A percentile compares a stretch with the other conserved stretches of the same genome.
Conservation (phyloP, 2,113 vertebrate genomes). For the Cololabis saira region DNA sequence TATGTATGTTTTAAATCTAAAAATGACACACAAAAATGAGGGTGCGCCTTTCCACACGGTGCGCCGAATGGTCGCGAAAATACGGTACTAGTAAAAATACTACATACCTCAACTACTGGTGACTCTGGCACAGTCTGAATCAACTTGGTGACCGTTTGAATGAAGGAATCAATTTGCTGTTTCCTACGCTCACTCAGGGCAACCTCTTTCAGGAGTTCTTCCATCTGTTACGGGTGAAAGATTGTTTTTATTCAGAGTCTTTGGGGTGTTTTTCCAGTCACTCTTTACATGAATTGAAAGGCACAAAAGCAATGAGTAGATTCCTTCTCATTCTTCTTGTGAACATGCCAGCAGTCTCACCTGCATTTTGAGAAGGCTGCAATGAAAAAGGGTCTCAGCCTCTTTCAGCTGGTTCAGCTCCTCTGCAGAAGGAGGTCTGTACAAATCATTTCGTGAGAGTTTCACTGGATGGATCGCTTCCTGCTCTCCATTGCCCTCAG, state of each 20-base stretch:
- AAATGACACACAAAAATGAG: no score
- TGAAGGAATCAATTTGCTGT: conserved; percentile 85
- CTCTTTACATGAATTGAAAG: no score
- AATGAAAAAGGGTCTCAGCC: conserved; percentile 93
- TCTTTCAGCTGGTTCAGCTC: conserved; percentile 93
- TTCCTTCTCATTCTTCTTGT: no score
- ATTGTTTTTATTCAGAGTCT: neutral
- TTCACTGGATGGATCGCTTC: conserved; percentile 80
- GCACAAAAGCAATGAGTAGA: no score
- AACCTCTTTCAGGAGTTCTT: conserved; percentile 95
- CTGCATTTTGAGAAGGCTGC: conserved; percentile 93
- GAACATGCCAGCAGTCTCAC: conserved; percentile 63
- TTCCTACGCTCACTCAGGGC: conserved; percentile 88
- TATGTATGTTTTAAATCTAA: no score
- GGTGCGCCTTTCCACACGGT: no score
- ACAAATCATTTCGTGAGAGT: conserved; percentile 86
- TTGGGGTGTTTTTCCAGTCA: no score
- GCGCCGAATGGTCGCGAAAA: no score
- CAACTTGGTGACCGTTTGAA: conserved; percentile 82
- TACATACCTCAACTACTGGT: conserved; percentile 82
- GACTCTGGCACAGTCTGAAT: conserved; percentile 82
- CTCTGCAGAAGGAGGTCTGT: conserved; percentile 90
- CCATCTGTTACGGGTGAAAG: conserved; percentile 80
- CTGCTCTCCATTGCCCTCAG: neutral
- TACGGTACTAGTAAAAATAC: neutral